Conservation (phyloP, 1,140 invertebrate genomes). For the Bombyx mandarina region DNA sequence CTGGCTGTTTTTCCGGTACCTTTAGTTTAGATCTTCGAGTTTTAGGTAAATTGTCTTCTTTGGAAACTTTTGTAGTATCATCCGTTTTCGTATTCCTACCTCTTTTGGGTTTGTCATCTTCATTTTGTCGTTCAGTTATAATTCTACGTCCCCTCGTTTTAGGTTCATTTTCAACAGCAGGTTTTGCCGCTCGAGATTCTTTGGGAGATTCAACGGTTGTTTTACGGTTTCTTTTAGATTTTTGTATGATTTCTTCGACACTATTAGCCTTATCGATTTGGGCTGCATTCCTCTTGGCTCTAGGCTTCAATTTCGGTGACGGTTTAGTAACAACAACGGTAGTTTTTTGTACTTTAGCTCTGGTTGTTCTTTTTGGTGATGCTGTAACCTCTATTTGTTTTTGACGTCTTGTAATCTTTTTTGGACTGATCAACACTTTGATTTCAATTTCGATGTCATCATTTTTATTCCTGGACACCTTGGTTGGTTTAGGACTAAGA, state of each 20-base stretch:
- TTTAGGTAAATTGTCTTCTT: too few relatives aligned
- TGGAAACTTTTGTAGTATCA: too few relatives aligned
- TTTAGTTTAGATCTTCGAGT: too few relatives aligned
- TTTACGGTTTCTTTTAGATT: slow-evolving; percentile 8
- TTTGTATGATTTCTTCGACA: slow-evolving; percentile 3
- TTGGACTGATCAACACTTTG: not conserved
- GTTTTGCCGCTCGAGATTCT: slow-evolving; percentile 6
- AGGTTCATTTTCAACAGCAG: slow-evolving; percentile 5
- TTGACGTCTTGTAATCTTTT: not conserved
- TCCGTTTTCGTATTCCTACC: too few relatives aligned
- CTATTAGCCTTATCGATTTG: not conserved
- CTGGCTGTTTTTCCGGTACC: not conserved
- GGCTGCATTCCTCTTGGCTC: slow-evolving; percentile 8
- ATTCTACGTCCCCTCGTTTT: slow-evolving; percentile 8
- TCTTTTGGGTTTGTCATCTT: too few relatives aligned
- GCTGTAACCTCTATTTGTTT: slow-evolving; percentile 3
- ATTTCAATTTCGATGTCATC: not conserved
- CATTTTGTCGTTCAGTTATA: not conserved
- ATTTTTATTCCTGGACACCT: too few relatives aligned
- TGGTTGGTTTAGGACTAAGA: too few relatives aligned
- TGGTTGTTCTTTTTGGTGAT: slow-evolving; percentile 11
- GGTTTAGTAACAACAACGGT: slow-evolving; percentile 13
- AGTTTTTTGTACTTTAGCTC: slow-evolving; percentile 7
- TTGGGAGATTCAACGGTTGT: slow-evolving; percentile 13
- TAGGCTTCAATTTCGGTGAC: slow-evolving; percentile 14